A percentile compares a stretch with the other conserved stretches of the same genome.
phyloP scores from a whole-genome alignment of 2,797 vertebrate species.

The Hippopotamyrus pictus region DNA sequence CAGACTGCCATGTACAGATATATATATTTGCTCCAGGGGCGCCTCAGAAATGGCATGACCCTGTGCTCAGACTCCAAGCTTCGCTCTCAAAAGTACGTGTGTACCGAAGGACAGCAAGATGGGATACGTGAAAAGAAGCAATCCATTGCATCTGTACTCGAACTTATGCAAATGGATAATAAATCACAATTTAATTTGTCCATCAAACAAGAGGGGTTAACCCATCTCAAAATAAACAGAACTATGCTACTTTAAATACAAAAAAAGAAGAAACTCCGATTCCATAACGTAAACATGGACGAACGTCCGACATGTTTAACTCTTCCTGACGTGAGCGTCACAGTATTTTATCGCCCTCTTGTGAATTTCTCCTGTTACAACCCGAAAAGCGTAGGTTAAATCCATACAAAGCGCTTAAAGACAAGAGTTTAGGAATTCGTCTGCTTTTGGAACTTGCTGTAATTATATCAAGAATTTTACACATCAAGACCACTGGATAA shows the following conservation, averaged over 20 bases:
- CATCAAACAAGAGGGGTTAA: background rate
- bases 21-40: background rate
- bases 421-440: background rate
- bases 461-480: background rate
- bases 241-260: background rate
- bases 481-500: background rate
- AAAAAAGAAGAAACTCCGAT: background rate
- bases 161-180: background rate
- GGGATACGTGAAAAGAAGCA: background rate
- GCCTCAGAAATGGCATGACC: background rate
- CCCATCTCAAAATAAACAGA: background rate
- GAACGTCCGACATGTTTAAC: background rate
- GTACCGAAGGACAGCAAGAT: background rate
- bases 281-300: background rate
- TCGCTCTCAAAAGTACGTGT: background rate
- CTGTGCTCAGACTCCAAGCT: background rate
- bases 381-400: background rate
- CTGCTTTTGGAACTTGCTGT: background rate
- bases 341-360: background rate
- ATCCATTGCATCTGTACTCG: background rate
- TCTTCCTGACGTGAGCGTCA: background rate
- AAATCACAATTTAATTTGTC: background rate
- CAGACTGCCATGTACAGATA: background rate
- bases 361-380: background rate
- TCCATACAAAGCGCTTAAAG: background rate